These are phyloP conservation scores for Bovichtus diacanthus DNA, from an alignment of 2,797 vertebrate species.

Conservation along the genomic window DNA sequence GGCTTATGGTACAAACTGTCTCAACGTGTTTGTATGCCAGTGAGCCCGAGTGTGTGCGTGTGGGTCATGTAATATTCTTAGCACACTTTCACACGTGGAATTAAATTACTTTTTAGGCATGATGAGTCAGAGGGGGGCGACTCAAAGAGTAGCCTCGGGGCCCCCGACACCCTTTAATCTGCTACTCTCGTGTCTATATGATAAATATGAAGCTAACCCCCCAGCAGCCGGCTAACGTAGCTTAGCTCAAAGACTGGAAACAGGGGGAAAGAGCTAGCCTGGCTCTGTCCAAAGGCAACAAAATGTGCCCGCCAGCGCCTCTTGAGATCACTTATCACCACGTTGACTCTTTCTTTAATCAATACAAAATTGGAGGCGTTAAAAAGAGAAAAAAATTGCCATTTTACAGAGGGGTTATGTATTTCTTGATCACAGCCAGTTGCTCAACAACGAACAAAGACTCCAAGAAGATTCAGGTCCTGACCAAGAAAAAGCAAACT, in stretches of 20 bases:
- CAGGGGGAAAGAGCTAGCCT: background rate
- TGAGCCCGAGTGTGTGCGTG: too few species aligned
- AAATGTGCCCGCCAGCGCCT: background rate
- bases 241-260: background rate
- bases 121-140: too few species aligned
- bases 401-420: background rate
- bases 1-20: too few species aligned
- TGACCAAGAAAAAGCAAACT: background rate
- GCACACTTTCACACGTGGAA: too few species aligned
- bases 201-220: background rate
- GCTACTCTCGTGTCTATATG: background rate
- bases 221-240: background rate
- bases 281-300: background rate
- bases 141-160: too few species aligned
- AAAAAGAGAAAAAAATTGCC: background rate
- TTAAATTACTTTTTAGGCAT: too few species aligned
- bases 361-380: background rate
- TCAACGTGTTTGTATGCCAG: too few species aligned
- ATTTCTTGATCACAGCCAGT: constrained; percentile 1
- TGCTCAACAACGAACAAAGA: constrained; percentile 16
- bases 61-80: too few species aligned
- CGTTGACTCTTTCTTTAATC: background rate
- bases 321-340: background rate
- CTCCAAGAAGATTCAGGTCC: background rate
- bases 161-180: too few species aligned